phyloP scores from a whole-genome alignment of 2,797 vertebrate species.

The Acipenser oxyrinchus region DNA sequence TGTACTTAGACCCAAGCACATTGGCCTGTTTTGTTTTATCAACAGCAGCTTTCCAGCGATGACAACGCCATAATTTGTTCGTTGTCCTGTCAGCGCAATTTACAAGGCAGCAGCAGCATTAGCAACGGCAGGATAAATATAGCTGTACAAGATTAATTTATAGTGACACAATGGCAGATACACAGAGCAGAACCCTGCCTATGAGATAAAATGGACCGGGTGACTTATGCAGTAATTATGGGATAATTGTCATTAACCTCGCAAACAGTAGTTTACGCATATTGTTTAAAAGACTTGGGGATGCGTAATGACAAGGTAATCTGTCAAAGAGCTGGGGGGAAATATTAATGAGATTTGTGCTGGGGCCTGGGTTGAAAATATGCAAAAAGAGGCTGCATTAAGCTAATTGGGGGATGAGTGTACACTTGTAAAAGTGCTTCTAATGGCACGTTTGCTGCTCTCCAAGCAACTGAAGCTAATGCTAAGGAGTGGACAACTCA shows the following conservation, averaged over 20 bases:
- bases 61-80: slow-evolving; percentile 81
- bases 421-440: slow-evolving; percentile 98
- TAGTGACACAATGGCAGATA: slow-evolving; percentile 74
- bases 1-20: slow-evolving; percentile 50
- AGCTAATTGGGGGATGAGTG: slow-evolving; percentile 99
- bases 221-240: slow-evolving; percentile 96
- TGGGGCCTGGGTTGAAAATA: slow-evolving; percentile 87
- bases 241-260: slow-evolving; percentile 99
- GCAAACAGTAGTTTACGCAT: slow-evolving; percentile 97
- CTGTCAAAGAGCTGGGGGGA: slow-evolving; percentile 96
- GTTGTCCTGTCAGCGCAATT: slow-evolving; percentile 74
- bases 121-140: slow-evolving; percentile 71
- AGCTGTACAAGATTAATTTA: slow-evolving; percentile 72
- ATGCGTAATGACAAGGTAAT: slow-evolving; percentile 99
- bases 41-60: slow-evolving; percentile 71
- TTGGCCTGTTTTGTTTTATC: slow-evolving; percentile 69
- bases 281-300: slow-evolving; percentile 98
- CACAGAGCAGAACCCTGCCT: slow-evolving; percentile 74
- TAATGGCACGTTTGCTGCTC: slow-evolving; percentile 97
- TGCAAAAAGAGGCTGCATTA: slow-evolving; percentile 94
- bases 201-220: slow-evolving; percentile 86
- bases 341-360: slow-evolving; percentile 99
- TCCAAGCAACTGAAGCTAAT: slow-evolving; percentile 86
- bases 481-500: slow-evolving; percentile 80
- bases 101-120: slow-evolving; percentile 56